Evolutionary conservation across 2,888 invertebrate species (phyloP).

Genomic region (Lepidonotus clava): DNA sequence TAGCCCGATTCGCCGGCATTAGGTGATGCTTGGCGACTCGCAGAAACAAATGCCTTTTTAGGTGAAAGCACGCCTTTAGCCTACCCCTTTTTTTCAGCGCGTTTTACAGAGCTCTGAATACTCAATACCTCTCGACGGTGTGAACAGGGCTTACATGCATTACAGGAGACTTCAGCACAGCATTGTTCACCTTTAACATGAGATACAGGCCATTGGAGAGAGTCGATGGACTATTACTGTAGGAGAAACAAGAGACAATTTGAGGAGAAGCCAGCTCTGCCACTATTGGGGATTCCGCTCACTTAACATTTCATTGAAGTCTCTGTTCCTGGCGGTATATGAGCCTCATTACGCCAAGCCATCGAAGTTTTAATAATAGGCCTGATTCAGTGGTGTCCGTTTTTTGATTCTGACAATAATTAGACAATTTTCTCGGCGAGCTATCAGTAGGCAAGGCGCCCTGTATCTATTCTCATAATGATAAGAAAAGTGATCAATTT

Average conservation of each 20-base stretch:
- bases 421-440: slow-evolving; percentile 35
- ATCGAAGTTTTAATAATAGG: slow-evolving; percentile 17
- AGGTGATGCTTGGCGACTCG: neutral
- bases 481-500: slow-evolving; percentile 49
- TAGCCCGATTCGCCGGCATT: neutral
- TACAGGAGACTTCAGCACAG: neutral
- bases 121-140: neutral
- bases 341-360: neutral
- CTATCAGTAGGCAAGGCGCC: neutral
- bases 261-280: neutral
- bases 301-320: neutral
- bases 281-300: neutral
- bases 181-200: neutral
- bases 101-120: slow-evolving; percentile 3
- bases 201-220: neutral
- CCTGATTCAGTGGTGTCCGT: neutral
- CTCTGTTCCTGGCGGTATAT: neutral
- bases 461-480: slow-evolving; percentile 22
- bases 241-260: neutral
- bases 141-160: neutral
- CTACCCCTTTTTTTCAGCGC: neutral
- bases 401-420: slow-evolving; percentile 27
- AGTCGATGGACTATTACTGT: neutral
- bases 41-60: slow-evolving; percentile 24
- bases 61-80: neutral